These are phyloP conservation scores for Gallinago stenura DNA, from an alignment of 2,797 vertebrate genomes.

Conservation along the genomic window DNA sequence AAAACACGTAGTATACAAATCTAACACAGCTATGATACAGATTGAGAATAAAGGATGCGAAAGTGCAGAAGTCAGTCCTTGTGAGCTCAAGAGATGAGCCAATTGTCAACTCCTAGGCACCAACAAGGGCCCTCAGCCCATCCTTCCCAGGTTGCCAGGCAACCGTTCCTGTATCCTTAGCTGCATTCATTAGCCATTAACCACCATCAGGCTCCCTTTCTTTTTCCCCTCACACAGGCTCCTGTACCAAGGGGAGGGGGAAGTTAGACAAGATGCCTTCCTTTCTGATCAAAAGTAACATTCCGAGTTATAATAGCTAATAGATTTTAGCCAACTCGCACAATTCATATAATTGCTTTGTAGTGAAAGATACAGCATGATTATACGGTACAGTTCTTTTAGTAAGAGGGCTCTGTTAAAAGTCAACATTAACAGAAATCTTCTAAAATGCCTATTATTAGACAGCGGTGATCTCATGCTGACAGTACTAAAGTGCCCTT, in stretches of 20 bases:
- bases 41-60: neutral
- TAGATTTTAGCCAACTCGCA: conserved; percentile 27
- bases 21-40: neutral
- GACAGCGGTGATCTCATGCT: neutral
- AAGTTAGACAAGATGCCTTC: conserved; percentile 51
- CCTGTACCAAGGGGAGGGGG: neutral
- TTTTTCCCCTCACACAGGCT: neutral
- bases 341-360: neutral
- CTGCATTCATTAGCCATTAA: conserved; percentile 57
- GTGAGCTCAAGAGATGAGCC: conserved; percentile 25
- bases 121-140: conserved; percentile 20
- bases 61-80: neutral
- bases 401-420: neutral
- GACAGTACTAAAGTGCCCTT: neutral
- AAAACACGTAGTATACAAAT: neutral
- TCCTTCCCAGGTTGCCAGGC: conserved; percentile 58
- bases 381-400: neutral
- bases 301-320: conserved; percentile 20
- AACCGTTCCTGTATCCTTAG: conserved; percentile 39
- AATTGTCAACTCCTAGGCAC: neutral
- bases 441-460: conserved; percentile 9
- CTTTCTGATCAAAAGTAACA: conserved; percentile 28
- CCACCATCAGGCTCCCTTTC: conserved; percentile 36
- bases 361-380: neutral
- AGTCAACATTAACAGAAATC: neutral